Percentiles rank a stretch among this genome's conserved stretches.
Conservation (phyloP, 2,113 vertebrate genomes). For the Promerops cafer region DNA sequence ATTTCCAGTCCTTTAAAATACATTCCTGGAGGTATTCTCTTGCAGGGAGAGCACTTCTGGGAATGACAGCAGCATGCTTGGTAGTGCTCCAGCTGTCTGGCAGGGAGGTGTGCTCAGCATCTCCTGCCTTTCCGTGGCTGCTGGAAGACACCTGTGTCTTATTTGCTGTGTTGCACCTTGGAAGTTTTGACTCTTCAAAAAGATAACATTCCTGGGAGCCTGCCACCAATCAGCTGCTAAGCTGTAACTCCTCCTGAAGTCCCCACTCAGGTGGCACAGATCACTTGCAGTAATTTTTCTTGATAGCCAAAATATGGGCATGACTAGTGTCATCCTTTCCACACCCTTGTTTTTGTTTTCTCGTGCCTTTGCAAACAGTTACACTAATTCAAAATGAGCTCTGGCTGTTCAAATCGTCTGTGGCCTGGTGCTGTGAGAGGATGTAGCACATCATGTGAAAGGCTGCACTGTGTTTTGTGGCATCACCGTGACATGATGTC, state of each 20-base stretch:
- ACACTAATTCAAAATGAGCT: slow-evolving; percentile 38
- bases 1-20: slow-evolving; percentile 60
- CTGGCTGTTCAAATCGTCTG: neutral
- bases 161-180: neutral
- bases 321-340: neutral
- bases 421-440: neutral
- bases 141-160: neutral
- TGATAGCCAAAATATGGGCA: neutral
- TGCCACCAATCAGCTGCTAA: neutral
- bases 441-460: neutral
- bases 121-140: neutral
- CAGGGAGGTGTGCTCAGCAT: neutral
- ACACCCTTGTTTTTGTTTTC: slow-evolving; percentile 1
- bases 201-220: neutral
- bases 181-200: neutral
- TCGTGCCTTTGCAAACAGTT: neutral
- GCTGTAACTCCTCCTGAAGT: neutral
- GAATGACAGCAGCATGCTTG: slow-evolving; percentile 39
- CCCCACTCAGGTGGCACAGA: neutral
- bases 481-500: slow-evolving; percentile 32
- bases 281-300: neutral
- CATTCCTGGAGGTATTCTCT: slow-evolving; percentile 67
- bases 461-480: slow-evolving; percentile 44
- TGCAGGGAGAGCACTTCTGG: slow-evolving; percentile 57
- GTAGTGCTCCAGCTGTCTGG: slow-evolving; percentile 15